Conservation (phyloP, 2,113 vertebrate genomes). For the Eupsittula cactorum region DNA sequence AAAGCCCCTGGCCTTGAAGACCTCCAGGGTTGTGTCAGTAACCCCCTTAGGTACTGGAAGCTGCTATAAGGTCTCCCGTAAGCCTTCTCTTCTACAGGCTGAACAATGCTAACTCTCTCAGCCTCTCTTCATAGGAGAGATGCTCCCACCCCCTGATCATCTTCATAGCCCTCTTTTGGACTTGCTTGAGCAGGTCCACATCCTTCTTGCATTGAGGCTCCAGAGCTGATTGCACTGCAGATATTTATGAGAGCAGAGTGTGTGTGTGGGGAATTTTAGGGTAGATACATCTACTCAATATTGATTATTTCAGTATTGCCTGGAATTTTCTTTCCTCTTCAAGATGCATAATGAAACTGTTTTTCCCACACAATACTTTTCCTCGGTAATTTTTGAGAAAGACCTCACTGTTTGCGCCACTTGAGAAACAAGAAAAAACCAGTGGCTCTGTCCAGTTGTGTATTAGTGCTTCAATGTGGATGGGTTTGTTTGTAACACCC, state of each 20-base stretch:
- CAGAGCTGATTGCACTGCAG: not conserved
- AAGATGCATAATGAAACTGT: not conserved
- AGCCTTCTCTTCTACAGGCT: not conserved
- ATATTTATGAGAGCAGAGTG: not conserved
- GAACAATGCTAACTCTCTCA: not conserved
- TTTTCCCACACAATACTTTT: not conserved
- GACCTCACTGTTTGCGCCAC: not conserved
- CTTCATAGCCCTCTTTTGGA: not conserved
- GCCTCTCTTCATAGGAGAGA: not conserved
- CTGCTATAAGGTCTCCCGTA: not conserved
- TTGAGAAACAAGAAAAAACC: not conserved
- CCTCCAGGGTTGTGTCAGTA: not conserved
- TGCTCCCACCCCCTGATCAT: not conserved
- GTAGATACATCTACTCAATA: not conserved
- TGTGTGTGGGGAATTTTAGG: not conserved
- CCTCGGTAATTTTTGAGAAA: not conserved
- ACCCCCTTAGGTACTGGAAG: not conserved
- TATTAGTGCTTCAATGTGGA: not conserved
- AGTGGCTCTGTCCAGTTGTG: not conserved
- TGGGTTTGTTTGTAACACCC: not conserved
- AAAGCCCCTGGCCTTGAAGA: not conserved
- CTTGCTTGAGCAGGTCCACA: not conserved
- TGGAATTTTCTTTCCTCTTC: not conserved
- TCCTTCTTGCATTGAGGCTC: not conserved
- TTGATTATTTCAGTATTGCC: not conserved